Percentiles rank a stretch among this genome's conserved stretches.
Conservation (phyloP, 2,797 vertebrate species). For the Gadopsis bispinosus region DNA sequence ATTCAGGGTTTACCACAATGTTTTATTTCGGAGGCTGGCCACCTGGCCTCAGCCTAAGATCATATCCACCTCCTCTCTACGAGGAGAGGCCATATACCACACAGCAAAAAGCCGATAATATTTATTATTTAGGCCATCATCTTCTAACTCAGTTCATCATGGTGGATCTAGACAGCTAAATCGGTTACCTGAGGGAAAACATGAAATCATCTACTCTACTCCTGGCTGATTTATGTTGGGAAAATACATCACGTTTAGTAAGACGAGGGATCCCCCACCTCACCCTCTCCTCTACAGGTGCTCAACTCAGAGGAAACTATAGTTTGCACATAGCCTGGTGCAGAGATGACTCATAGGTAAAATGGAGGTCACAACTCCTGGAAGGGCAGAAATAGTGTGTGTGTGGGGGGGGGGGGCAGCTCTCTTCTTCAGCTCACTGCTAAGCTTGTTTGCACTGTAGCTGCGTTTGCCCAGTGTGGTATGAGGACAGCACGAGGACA, state of each 20-base stretch:
- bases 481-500: slow-evolving; percentile 67
- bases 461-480: slow-evolving; percentile 55
- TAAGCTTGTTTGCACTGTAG: slow-evolving; percentile 67
- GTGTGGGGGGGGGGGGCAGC: background rate
- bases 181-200: slow-evolving; percentile 7
- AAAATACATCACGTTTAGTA: slow-evolving; percentile 7
- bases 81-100: background rate
- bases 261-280: slow-evolving; percentile 30
- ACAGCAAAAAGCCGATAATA: background rate
- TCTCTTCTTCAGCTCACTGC: slow-evolving; percentile 48
- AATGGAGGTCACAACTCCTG: slow-evolving; percentile 72
- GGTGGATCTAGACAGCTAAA: background rate
- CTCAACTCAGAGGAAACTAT: slow-evolving; percentile 60
- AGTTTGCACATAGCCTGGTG: slow-evolving; percentile 56
- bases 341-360: slow-evolving; percentile 79
- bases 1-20: background rate
- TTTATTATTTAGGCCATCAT: background rate
- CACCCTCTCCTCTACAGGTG: slow-evolving; percentile 44
- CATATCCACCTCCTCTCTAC: background rate
- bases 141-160: background rate
- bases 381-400: slow-evolving; percentile 37
- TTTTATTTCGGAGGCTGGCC: background rate
- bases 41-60: slow-evolving; percentile 3
- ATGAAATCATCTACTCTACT: slow-evolving; percentile 3
- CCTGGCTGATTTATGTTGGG: slow-evolving; percentile 16